Conservation (phyloP, 1,140 invertebrate genomes). For the Planococcus citri region DNA sequence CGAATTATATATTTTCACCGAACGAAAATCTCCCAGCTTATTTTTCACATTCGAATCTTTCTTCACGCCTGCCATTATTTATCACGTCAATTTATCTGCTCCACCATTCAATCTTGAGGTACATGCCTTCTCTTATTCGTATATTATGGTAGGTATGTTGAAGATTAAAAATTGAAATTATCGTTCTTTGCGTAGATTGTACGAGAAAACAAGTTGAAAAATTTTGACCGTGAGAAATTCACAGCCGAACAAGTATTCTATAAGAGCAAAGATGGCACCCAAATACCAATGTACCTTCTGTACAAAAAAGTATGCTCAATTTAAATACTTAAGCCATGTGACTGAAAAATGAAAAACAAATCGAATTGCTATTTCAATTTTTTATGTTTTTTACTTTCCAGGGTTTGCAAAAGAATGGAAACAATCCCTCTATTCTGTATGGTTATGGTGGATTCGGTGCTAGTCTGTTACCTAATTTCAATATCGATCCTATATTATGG, state of each 20-base stretch:
- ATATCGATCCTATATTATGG: slow-evolving; percentile 69
- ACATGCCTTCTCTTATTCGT: no score
- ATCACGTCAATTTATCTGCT: slow-evolving; percentile 67
- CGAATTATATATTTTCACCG: slow-evolving; percentile 65
- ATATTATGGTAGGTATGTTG: no score
- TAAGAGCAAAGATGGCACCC: slow-evolving; percentile 84
- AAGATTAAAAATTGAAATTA: background rate
- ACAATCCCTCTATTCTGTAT: slow-evolving; percentile 72
- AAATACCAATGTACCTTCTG: slow-evolving; percentile 95
- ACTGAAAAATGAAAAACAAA: no score
- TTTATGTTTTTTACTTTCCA: slow-evolving; percentile 30
- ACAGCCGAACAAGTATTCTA: slow-evolving; percentile 65
- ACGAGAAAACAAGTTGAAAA: slow-evolving; percentile 68
- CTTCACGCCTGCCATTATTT: slow-evolving; percentile 80
- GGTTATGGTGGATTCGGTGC: slow-evolving; percentile 98
- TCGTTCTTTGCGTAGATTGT: slow-evolving; percentile 46
- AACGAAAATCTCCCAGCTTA: slow-evolving; percentile 73
- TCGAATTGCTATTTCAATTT: no score
- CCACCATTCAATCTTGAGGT: slow-evolving; percentile 51
- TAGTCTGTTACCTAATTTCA: slow-evolving; percentile 73
- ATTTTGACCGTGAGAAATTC: slow-evolving; percentile 68
- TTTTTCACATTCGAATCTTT: slow-evolving; percentile 93
- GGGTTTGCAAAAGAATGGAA: slow-evolving; percentile 50
- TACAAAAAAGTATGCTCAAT: slow-evolving; percentile 54
- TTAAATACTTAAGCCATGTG: no score